A percentile compares a stretch with the other conserved stretches of the same genome.
Conservation (phyloP, 2,888 invertebrate genomes). For the Pterostichus niger region DNA sequence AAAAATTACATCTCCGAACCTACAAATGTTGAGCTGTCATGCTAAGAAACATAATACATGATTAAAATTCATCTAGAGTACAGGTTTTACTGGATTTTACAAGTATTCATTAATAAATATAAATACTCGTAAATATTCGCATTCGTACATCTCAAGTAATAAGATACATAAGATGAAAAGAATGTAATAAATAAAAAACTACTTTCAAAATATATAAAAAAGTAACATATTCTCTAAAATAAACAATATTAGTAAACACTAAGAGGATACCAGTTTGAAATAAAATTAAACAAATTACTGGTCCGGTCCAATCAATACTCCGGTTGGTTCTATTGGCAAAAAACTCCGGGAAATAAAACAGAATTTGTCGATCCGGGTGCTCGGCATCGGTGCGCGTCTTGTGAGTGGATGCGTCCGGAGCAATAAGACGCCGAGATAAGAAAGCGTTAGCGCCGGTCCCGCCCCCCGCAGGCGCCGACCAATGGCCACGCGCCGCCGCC, state of each 20-base stretch:
- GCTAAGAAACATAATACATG: too few species aligned
- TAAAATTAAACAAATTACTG: constrained; percentile 49
- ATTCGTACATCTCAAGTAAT: too few species aligned
- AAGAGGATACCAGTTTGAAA: constrained; percentile 15
- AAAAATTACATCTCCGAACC: too few species aligned
- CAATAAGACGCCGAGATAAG: constrained; percentile 75
- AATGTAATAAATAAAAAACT: too few species aligned
- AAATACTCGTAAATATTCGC: too few species aligned
- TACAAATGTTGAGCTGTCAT: too few species aligned
- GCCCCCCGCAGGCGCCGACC: constrained; percentile 74
- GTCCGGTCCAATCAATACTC: constrained; percentile 40
- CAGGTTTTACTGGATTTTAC: too few species aligned
- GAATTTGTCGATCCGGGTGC: constrained; percentile 37
- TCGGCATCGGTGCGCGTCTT: constrained; percentile 25
- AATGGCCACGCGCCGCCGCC: constrained; percentile 73
- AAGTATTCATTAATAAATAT: too few species aligned
- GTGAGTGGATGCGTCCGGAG: constrained; percentile 66
- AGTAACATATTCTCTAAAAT: not conserved
- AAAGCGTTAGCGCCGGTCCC: constrained; percentile 73
- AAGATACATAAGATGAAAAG: too few species aligned
- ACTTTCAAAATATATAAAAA: too few species aligned
- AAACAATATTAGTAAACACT: constrained; percentile 32
- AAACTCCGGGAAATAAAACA: constrained; percentile 44
- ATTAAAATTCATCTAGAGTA: too few species aligned
- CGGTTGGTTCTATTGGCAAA: constrained; percentile 31